Conservation (phyloP, 2,888 invertebrate species). For the Brachyptera risi region DNA sequence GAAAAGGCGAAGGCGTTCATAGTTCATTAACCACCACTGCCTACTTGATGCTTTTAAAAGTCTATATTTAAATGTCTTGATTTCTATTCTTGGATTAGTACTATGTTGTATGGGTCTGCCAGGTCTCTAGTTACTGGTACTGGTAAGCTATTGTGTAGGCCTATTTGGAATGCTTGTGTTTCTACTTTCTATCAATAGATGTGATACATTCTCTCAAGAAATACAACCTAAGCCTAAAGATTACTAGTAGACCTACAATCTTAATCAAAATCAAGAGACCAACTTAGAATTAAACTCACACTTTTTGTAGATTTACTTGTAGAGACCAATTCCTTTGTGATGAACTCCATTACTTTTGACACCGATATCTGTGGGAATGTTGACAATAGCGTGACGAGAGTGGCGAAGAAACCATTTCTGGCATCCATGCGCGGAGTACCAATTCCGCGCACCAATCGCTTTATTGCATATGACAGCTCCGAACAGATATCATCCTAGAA, state of each 20-base stretch:
- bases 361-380: conserved; percentile 50
- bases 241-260: not conserved
- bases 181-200: no score
- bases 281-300: conserved; percentile 48
- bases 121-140: no score
- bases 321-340: conserved; percentile 61
- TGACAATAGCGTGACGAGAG: conserved; percentile 59
- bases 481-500: conserved; percentile 50
- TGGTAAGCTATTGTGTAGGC: no score
- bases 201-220: no score
- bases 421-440: conserved; percentile 62
- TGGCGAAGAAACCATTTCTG: conserved; percentile 64
- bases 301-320: conserved; percentile 60
- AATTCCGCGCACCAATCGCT: conserved; percentile 65
- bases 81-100: no score
- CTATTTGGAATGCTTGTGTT: no score
- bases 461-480: conserved; percentile 63
- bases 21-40: no score
- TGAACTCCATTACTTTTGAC: conserved; percentile 52
- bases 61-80: no score
- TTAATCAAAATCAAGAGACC: conserved; percentile 26
- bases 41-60: no score
- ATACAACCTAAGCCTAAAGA: no score
- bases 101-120: no score
- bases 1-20: no score